Evolutionary conservation across 2,797 vertebrate species (phyloP), one percentile per base, ranked within the genome.

Genomic region (Kryptolebias ocellatus): DNA sequence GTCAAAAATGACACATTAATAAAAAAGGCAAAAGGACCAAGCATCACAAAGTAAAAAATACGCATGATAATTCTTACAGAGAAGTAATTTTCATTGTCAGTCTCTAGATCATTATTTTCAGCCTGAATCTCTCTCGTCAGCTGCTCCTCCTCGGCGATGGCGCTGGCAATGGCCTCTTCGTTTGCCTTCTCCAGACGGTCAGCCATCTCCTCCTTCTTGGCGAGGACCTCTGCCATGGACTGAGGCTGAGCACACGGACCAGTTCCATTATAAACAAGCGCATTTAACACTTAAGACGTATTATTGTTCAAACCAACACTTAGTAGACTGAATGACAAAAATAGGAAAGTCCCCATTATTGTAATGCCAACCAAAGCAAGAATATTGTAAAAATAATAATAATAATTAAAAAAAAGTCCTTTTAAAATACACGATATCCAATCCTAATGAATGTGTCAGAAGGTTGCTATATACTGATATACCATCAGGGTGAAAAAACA

Each of bases 141-240:
- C 77, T 99, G 98, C 60, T 99, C 98, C 53, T 99, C 98, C 83
- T 99, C 98, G 6, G 98, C 98, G 52, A 99, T 99, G 60, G 98
- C 98, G 45, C 97, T 99, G 14, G 98, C 98, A 17, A 99, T 99
- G n/a, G 98, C 98, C 90, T 99, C 98, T 81, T 99, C 98, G 0
- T 99, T 99, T 56, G 97, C 98, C 80, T 95, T 97, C 86, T 99
- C 98, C 74, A 99, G 89, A 0, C 98, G 95, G 84, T 99, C 97
- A 2, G 98, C 98, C 56, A 99, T 83, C 87, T 99, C 98, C 80
- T 99, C 98, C 75, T 99, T 99, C 84, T 99, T 99, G 20, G 98
- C 98, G 49, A 99, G 93, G 14, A 99, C 98, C 90, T 99, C 98
- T 60, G 98, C 98, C 96, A 99, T 99, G 69, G 98, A 98, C 93